A percentile compares a stretch with the other conserved stretches of the same genome.
phyloP scores from a whole-genome alignment of 2,888 invertebrate species.

The Dicycla oo region DNA sequence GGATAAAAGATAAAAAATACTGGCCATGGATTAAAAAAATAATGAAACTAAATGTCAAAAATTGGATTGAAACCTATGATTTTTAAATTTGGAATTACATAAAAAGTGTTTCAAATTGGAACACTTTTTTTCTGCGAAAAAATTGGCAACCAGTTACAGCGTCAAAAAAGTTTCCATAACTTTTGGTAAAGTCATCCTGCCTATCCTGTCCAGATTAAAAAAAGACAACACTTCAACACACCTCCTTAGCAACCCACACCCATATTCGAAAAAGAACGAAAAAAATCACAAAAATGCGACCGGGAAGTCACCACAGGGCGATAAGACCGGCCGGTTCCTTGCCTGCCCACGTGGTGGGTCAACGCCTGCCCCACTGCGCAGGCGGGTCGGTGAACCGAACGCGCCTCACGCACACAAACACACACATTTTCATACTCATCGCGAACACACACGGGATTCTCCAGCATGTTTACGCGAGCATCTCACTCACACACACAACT shows the following conservation, averaged over 20 bases:
- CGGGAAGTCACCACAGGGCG: conserved; percentile 73
- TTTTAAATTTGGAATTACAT: too few species aligned
- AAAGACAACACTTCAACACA: not conserved
- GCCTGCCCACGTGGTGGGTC: conserved; percentile 88
- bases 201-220: not conserved
- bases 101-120: not conserved
- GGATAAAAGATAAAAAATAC: not conserved
- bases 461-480: conserved; percentile 36
- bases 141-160: not conserved
- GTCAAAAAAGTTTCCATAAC: not conserved
- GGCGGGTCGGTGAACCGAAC: conserved; percentile 82
- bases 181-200: not conserved
- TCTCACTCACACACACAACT: conserved; percentile 47
- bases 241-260: conserved; percentile 25
- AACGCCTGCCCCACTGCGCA: conserved; percentile 88
- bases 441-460: conserved; percentile 55
- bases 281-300: conserved; percentile 70
- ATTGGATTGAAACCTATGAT: not conserved
- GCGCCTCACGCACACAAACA: conserved; percentile 65
- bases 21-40: not conserved
- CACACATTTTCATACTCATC: conserved; percentile 56
- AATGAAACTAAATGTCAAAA: not conserved
- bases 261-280: conserved; percentile 21
- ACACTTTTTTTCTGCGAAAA: not conserved
- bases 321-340: conserved; percentile 77